Conservation (phyloP, 2,888 invertebrate genomes). For the Arenicola marina region DNA sequence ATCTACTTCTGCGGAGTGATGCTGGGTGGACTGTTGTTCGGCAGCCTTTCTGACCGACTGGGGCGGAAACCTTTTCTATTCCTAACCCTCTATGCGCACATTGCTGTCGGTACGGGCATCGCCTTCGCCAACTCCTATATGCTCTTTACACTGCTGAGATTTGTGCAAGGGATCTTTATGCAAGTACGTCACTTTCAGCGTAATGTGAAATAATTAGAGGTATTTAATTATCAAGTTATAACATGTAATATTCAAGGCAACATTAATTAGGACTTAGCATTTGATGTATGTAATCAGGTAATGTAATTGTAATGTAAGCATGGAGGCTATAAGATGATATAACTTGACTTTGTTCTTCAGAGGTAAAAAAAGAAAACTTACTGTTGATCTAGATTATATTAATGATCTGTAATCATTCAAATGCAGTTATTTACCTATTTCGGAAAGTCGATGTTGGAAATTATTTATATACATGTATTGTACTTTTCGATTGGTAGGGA, state of each 20-base stretch:
- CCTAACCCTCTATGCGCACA: conserved; percentile 39
- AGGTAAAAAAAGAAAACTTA: no score
- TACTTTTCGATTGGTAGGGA: conserved; percentile 48
- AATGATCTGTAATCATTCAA: no score
- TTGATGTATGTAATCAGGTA: no score
- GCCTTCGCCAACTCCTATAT: conserved; percentile 40
- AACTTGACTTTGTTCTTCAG: no score
- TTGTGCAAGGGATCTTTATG: conserved; percentile 44
- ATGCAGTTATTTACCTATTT: no score
- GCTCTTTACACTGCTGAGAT: conserved; percentile 43
- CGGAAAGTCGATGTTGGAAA: no score
- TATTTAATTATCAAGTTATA: no score
- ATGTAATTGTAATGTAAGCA: no score
- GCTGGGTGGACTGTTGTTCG: conserved; percentile 52
- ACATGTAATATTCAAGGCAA: no score
- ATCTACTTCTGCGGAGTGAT: conserved; percentile 55
- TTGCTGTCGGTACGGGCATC: conserved; percentile 41
- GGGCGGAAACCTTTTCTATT: conserved; percentile 48
- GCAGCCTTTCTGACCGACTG: conserved; percentile 47
- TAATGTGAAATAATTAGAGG: no score
- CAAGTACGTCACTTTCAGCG: conserved; percentile 47
- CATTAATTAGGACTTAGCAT: not conserved
- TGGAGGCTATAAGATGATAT: no score
- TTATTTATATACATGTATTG: not conserved
- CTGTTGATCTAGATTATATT: no score